Base-by-base conservation (phyloP, 2,888 invertebrate species). In the Athrips mouffetella region DNA sequence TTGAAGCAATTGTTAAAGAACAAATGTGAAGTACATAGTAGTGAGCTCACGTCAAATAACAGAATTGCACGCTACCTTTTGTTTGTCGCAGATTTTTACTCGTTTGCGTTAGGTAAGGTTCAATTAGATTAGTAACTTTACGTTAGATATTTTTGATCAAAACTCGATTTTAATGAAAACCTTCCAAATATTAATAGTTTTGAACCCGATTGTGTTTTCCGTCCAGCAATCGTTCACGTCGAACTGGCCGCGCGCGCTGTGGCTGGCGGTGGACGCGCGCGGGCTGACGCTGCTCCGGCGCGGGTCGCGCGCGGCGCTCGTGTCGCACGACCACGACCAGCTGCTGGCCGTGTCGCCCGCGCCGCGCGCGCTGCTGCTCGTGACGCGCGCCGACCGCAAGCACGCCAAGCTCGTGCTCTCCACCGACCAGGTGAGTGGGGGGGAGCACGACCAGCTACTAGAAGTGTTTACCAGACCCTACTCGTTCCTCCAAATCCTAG, bases 381-480 rank as follows among this genome's bases (percentile, higher is more conserved):
- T 98, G 67, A 97, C 97, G 6, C 94, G 96, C 49, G 94, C 94
- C 47, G 96, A 95, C 70, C 91, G 94, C 66, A 98, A 97, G 78
- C 97, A 97, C 80, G 96, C 96, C 74, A 97, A 97, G 88, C 96
- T 97, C 53, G 96, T 98, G 73, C 91, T 98, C 56, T 96, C 96
- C 50, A 98, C 98, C 5, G 95, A 96, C 57, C 95, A 96, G 92
- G 96, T 94, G 42, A 41, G 20, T 18, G 27, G 5, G 10, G 35
- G 18, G 10, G 11, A 2, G 13, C 31, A 6, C n/a, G 33, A 25
- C 33, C 13, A 11, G 5, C 30, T 30, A 4, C 13, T 3, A 30
- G 5, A 30, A 30, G n/a, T n/a, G n/a, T 4, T 4, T n/a, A 10
- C 11, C 2, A 13, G 30, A 30, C 11, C 5, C 11, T 30, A 3